Base-by-base conservation (phyloP, 2,797 vertebrate genomes). In the Callimico goeldii region DNA sequence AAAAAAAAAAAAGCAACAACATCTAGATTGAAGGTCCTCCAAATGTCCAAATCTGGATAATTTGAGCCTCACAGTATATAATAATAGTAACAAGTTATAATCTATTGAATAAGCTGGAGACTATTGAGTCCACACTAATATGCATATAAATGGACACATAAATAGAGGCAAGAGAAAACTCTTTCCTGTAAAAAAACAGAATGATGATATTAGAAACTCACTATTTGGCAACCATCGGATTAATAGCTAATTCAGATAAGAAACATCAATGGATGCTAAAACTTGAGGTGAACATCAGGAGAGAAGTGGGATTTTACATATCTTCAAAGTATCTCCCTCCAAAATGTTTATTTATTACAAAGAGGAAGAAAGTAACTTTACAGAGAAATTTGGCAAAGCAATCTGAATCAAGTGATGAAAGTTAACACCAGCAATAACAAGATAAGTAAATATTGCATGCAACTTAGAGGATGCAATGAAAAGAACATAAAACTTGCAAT, bases 11-110 rank as follows among this genome's bases (percentile, higher is more conserved):
- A 84, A 20, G 39, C 24, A 26, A 72, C 9, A 72, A 61, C 57
- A 39, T n/a, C 73, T 46, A 84, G 19, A 61, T 24, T 88, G 28
- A 93, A 90, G 72, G 26, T 28, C 24, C 36, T 90, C 28, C 82
- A 57, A 46, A 4, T 88, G 30, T 80, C 55, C 67, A 88, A 93
- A 88, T 91, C 46, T 85, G 22, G 26, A 50, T 84, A 43, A 88
- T 70, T 33, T 88, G 64, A 75, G 19, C n/a, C 55, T 95, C 76
- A 91, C 85, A 91, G 55, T 89, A 48, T 17, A 41, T 43, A 39
- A 80, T 85, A 52, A 80, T 79, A 80, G 19, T 52, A 64, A 55
- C 57, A 93, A 75, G 41, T 91, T 80, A 91, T 61, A 94, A 83
- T 28, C 33, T 58, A 26, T 39, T 67, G 58, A 88, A 33, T 93